Evolutionary conservation across 2,113 vertebrate genomes (phyloP), one percentile per base, ranked within the genome.

Genomic region (Ursus arctos): DNA sequence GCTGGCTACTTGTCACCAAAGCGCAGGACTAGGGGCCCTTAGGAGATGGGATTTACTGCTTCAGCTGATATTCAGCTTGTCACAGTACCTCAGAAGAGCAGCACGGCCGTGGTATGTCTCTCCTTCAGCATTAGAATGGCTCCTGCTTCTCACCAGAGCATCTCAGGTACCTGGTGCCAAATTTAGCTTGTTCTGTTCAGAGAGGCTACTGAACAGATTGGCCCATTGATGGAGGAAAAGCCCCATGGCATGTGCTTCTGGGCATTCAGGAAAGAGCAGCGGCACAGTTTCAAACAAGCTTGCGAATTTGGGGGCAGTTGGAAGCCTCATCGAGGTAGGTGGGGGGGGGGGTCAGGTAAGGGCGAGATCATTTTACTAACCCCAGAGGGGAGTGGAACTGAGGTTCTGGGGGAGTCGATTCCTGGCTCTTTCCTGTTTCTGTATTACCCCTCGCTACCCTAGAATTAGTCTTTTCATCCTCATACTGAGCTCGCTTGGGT

Each of bases 161-260:
- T 93, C 97, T 98, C 92, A 94, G 96, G 84, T 95, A 95, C 97
- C 96, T 93, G 93, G 94, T 95, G 88, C 95, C 96, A 97, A 98
- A 98, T 98, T 98, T 96, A 97, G 94, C 95, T 81, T 65, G 63
- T 97, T 98, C 92, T 95, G 49, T 94, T 95, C 94, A 83, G 87
- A 96, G 94, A 57, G 82, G 49, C 96, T 86, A 77, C 82, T 94
- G 91, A 95, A 84, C 88, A 96, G 93, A 97, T 96, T 82, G 92
- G 96, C 57, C 79, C 90, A 91, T 51, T 93, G 88, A 94, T 97
- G 95, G 84, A 77, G 87, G 53, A 96, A 82, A 91, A 82, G 47
- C 84, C 95, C 91, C 14, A 0, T 94, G 90, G 77, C 88, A 95
- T 91, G 84, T 91, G 81, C 81, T 93, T 94, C 71, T 72, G 85